Percentiles rank a stretch among this genome's conserved stretches.
phyloP scores from a whole-genome alignment of 2,888 invertebrate genomes.

The Leucoma salicis region DNA sequence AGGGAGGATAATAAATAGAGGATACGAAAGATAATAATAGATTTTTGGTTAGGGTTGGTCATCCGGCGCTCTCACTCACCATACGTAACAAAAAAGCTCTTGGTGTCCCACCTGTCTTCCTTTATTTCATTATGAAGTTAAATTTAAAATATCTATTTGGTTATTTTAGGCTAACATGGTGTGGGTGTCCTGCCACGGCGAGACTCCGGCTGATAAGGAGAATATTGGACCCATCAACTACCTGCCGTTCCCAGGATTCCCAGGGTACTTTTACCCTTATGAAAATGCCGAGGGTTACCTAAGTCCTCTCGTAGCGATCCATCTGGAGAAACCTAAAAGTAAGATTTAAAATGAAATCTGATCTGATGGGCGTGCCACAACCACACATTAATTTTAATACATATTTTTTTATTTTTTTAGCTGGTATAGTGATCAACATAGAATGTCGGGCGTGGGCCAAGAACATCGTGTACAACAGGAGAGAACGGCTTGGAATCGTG shows the following conservation, averaged over 20 bases:
- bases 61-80: no score
- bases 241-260: constrained; percentile 90
- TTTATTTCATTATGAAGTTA: no score
- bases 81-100: no score
- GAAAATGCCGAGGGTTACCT: constrained; percentile 93
- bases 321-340: constrained; percentile 90
- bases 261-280: constrained; percentile 94
- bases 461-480: constrained; percentile 87
- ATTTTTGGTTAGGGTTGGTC: no score
- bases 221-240: constrained; percentile 93
- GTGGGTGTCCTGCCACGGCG: constrained; percentile 96
- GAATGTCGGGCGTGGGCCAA: constrained; percentile 95
- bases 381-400: background rate
- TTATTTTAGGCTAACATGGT: constrained; percentile 78
- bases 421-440: constrained; percentile 85
- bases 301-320: constrained; percentile 93
- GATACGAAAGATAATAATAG: no score
- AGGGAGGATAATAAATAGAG: no score
- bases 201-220: constrained; percentile 95
- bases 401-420: constrained; percentile 44
- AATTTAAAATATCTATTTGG: background rate
- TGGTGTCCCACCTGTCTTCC: no score
- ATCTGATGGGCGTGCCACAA: no score
- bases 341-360: constrained; percentile 60
- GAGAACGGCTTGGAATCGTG: constrained; percentile 84